Evolutionary conservation across 2,797 vertebrate species (phyloP), one percentile per base, ranked within the genome.

Genomic region (Phrynocephalus guinanensis): DNA sequence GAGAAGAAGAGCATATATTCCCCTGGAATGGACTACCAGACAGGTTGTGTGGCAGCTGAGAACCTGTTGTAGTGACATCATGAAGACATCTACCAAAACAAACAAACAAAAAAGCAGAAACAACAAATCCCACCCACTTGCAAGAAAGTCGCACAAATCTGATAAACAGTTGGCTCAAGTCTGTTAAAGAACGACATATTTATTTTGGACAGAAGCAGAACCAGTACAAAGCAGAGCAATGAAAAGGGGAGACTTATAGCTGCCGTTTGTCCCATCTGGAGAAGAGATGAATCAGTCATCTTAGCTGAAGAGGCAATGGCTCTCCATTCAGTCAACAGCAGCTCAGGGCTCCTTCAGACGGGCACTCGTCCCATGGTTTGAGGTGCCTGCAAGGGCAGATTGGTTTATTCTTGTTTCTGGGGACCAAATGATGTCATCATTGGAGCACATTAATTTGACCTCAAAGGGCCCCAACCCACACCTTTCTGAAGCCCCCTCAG

Each of bases 301-400:
- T 88, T 88, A 86, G 90, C 87, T 44, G 77, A 94, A 95, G 90
- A 86, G 94, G 88, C 90, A 87, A 93, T 89, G 89, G 91, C 90
- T 87, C 90, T 87, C 92, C 94, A 96, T 96, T 97, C 95, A 95
- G 96, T 85, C 91, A 95, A 77, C 82, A 84, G 79, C 84, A 89
- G 52, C 63, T 88, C 68, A 56, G 52, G 52, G 52, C 52, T 56
- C 52, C 9, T 56, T 56, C 52, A 56, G 52, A 56, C 8, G 13
- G 52, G 52, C 52, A 56, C 6, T 13, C 6, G 52, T 56, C 52
- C 52, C 2, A 13, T 13, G 9, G 52, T 13, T 56, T 13, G 10
- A 56, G 6, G 52, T 56, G 52, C 52, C 3, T 56, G 52, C 52
- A 56, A 13, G 13, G 52, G 52, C 52, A 56, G 52, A 13, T 56